Conservation (phyloP, 2,113 vertebrate species). For the Oryzias woworae region DNA sequence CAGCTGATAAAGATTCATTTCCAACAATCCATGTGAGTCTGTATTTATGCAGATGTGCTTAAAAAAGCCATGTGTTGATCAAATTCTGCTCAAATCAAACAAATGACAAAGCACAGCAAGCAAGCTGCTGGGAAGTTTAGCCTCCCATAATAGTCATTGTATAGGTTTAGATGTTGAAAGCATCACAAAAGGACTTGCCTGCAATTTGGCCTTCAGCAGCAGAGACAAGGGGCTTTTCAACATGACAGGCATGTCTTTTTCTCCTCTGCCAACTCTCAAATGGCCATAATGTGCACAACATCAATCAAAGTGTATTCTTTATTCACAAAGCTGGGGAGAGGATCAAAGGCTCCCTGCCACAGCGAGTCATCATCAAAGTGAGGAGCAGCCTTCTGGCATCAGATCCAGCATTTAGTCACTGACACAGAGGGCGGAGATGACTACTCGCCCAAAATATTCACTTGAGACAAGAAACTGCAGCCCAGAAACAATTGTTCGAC, state of each 20-base stretch:
- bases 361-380: conserved; percentile 61
- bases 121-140: conserved; percentile 17
- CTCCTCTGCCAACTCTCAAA: conserved; percentile 61
- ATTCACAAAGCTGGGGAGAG: conserved; percentile 64
- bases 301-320: conserved; percentile 70
- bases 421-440: conserved; percentile 33
- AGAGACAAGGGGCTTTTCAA: conserved; percentile 50
- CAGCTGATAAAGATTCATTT: conserved; percentile 21
- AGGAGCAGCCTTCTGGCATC: conserved; percentile 52
- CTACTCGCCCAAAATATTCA: conserved; percentile 1
- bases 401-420: conserved; percentile 50
- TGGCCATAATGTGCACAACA: conserved; percentile 50
- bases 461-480: neutral
- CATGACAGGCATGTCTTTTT: conserved; percentile 54
- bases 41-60: conserved; percentile 24
- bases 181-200: conserved; percentile 43
- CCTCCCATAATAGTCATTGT: conserved; percentile 29
- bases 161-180: conserved; percentile 47
- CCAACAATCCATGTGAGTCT: conserved; percentile 40
- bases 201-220: conserved; percentile 41
- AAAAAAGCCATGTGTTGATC: conserved; percentile 53
- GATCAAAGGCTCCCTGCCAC: conserved; percentile 62
- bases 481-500: neutral
- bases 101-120: conserved; percentile 38
- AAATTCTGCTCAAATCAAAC: conserved; percentile 42